Percentiles rank a stretch among this genome's conserved stretches.
Evolutionary conservation across 1,140 invertebrate genomes (phyloP).

Genomic region (Macrostomum lignano): DNA sequence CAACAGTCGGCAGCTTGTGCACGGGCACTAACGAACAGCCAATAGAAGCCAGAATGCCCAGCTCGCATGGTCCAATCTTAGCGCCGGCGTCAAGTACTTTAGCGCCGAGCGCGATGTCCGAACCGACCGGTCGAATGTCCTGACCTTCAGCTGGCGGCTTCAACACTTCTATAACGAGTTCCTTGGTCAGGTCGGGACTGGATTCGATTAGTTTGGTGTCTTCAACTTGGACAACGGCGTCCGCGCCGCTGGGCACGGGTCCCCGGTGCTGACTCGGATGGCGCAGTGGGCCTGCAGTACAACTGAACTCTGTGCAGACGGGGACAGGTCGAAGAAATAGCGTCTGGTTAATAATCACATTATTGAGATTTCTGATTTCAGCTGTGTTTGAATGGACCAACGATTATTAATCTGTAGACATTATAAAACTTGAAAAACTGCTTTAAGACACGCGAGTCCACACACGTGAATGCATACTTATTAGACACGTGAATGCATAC

Average conservation of each 20-base stretch:
- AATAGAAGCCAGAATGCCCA: slow-evolving; percentile 46
- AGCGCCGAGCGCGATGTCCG: slow-evolving; percentile 39
- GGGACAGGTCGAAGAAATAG: no score
- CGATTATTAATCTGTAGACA: no score
- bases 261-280: slow-evolving; percentile 69
- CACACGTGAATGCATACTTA: no score
- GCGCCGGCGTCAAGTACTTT: slow-evolving; percentile 34
- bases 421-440: no score
- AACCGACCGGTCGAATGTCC: slow-evolving; percentile 53
- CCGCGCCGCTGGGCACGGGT: slow-evolving; percentile 46
- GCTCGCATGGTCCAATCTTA: slow-evolving; percentile 37
- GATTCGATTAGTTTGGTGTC: slow-evolving; percentile 44
- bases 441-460: no score
- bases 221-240: slow-evolving; percentile 69
- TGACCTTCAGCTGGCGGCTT: slow-evolving; percentile 36
- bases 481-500: no score
- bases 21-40: slow-evolving; percentile 35
- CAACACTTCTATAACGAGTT: slow-evolving; percentile 45
- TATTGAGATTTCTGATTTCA: no score
- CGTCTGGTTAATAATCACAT: no score
- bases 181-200: slow-evolving; percentile 35
- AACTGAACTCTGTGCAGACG: no score
- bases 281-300: slow-evolving; percentile 41
- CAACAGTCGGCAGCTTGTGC: slow-evolving; percentile 35
- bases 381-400: no score